Percentiles rank a stretch among this genome's conserved stretches.
phyloP scores from a whole-genome alignment of 2,888 invertebrate genomes.

The Agonopterix arenella region DNA sequence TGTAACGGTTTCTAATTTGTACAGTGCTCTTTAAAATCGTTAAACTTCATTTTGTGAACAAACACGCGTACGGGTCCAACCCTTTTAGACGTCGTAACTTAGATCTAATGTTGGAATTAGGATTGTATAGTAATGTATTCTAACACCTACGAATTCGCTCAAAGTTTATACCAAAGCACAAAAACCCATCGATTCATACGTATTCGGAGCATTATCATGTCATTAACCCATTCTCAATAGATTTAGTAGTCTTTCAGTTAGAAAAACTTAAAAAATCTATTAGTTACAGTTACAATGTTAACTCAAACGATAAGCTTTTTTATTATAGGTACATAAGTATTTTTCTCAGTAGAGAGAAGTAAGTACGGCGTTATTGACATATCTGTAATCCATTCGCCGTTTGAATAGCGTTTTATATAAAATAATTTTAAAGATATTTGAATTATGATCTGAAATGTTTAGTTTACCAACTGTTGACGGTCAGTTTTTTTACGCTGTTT shows the following conservation, averaged over 20 bases:
- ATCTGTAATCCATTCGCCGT: conserved; percentile 44
- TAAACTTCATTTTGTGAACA: conserved; percentile 55
- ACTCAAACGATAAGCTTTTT: conserved; percentile 32
- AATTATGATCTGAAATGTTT: conserved; percentile 51
- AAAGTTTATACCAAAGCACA: conserved; percentile 77
- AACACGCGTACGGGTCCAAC: conserved; percentile 75
- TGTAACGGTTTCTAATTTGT: conserved; percentile 47
- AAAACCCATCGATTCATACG: conserved; percentile 73
- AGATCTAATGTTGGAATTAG: conserved; percentile 72
- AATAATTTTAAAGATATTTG: conserved; percentile 46
- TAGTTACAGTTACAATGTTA: conserved; percentile 35
- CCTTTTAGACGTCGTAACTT: conserved; percentile 69
- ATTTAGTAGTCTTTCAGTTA: conserved; percentile 72
- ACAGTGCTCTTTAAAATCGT: conserved; percentile 52
- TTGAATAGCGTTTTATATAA: conserved; percentile 33
- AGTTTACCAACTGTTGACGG: conserved; percentile 13
- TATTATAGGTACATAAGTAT: conserved; percentile 20
- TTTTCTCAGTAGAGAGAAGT: conserved; percentile 21
- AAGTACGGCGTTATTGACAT: conserved; percentile 29
- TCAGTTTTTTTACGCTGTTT: conserved; percentile 1
- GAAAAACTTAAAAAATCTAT: conserved; percentile 72
- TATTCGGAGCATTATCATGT: conserved; percentile 62
- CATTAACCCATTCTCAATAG: conserved; percentile 57
- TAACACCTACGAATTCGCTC: conserved; percentile 71
- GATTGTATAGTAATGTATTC: conserved; percentile 55